phyloP scores from a whole-genome alignment of 1,140 invertebrate genomes.

The Anastrepha obliqua region DNA sequence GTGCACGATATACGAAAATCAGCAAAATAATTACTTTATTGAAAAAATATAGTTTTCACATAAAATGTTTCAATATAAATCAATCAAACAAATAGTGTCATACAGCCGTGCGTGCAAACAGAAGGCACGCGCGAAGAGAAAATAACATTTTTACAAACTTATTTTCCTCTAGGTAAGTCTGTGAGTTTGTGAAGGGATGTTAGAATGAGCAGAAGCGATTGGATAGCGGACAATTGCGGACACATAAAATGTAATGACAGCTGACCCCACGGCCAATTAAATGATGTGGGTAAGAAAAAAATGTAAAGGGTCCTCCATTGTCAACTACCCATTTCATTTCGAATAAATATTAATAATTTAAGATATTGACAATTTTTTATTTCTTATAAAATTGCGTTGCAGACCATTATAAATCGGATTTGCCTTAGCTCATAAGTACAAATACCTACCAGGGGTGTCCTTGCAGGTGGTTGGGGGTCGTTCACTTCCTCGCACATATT shows the following conservation, averaged over 20 bases:
- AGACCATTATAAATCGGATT: no score
- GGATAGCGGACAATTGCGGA: background rate
- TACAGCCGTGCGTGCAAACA: background rate
- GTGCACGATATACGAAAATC: background rate
- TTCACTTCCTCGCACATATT: no score
- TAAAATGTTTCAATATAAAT: slow-evolving; percentile 18
- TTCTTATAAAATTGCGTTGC: no score
- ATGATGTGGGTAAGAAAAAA: no score
- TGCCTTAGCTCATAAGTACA: no score
- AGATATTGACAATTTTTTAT: no score
- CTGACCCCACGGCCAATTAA: background rate
- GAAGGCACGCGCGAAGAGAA: background rate
- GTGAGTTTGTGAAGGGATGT: background rate
- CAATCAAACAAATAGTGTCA: slow-evolving; percentile 8
- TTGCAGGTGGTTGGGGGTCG: no score
- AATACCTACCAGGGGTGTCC: no score
- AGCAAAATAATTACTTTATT: background rate
- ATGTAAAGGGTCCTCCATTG: no score
- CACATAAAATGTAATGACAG: background rate
- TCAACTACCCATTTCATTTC: no score
- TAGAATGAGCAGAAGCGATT: background rate
- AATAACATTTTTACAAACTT: background rate
- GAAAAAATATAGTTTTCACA: slow-evolving; percentile 1
- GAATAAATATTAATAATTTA: no score
- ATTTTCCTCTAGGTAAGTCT: background rate